These are phyloP conservation scores for Probosciger aterrimus DNA, from an alignment of 2,113 vertebrate genomes.

Conservation along the genomic window DNA sequence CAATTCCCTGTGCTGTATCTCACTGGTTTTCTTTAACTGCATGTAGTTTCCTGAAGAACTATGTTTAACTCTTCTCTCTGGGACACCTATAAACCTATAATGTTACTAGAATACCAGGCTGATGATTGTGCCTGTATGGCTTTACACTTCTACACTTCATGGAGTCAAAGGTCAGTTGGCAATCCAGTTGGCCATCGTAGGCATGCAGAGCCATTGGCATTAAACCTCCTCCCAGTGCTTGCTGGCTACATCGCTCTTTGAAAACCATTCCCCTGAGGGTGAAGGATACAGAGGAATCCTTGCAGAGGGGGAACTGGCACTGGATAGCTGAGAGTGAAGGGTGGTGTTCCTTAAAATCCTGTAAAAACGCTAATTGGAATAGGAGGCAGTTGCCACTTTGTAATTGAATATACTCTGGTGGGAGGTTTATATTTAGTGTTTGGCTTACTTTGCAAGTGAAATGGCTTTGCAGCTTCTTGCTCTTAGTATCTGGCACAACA, in stretches of 20 bases:
- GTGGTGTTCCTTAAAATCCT: not conserved
- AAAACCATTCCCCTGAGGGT: not conserved
- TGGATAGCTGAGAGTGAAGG: not conserved
- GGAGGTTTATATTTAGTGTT: slow-evolving; percentile 5
- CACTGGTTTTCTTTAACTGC: not conserved
- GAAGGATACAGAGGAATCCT: not conserved
- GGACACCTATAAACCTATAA: not conserved
- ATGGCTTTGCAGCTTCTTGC: not conserved
- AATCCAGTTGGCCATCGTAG: not conserved
- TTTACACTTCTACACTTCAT: not conserved
- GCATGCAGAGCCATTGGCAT: fast-evolving
- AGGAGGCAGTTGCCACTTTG: not conserved
- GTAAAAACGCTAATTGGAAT: not conserved
- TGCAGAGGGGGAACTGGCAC: not conserved
- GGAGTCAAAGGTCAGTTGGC: not conserved
- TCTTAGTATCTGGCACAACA: not conserved
- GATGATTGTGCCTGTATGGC: not conserved
- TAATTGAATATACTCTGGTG: not conserved
- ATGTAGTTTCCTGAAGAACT: not conserved
- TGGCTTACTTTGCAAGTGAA: not conserved
- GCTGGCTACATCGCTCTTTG: not conserved
- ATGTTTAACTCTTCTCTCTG: not conserved
- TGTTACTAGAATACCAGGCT: not conserved
- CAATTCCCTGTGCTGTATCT: not conserved
- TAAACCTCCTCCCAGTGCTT: fast-evolving